Conservation (phyloP, 2,113 vertebrate species). For the Pogonocichla stellata region DNA sequence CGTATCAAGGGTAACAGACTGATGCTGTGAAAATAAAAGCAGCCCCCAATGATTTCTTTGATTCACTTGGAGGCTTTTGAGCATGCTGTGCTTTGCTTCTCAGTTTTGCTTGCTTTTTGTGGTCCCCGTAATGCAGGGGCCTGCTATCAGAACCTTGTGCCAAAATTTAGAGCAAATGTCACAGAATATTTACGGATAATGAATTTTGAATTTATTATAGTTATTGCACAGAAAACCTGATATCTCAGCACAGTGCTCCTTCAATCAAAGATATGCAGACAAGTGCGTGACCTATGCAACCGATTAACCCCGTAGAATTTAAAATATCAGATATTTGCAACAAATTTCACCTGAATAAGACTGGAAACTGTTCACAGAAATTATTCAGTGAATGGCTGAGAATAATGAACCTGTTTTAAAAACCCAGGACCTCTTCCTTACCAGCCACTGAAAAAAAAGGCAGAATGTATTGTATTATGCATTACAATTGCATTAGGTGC, state of each 20-base stretch:
- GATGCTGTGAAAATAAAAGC: background rate
- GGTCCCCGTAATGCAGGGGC: background rate
- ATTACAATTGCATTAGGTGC: background rate
- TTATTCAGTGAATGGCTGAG: background rate
- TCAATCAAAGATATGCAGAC: background rate
- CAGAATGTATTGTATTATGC: background rate
- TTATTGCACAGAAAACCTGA: constrained; percentile 65
- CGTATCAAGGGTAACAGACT: background rate
- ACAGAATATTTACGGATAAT: constrained; percentile 69
- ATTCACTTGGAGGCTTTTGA: background rate
- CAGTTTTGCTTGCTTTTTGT: background rate
- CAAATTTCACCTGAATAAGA: background rate
- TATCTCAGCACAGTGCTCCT: constrained; percentile 47
- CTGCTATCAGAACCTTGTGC: background rate
- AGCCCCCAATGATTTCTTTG: background rate
- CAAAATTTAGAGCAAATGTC: constrained; percentile 41
- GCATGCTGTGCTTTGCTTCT: background rate
- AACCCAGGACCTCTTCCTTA: background rate
- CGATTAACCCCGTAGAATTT: background rate
- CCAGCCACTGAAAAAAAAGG: background rate
- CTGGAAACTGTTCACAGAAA: background rate
- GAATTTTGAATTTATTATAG: constrained; percentile 57
- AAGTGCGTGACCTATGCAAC: background rate
- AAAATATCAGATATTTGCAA: background rate
- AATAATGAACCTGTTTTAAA: background rate